A percentile compares a stretch with the other conserved stretches of the same genome.
phyloP scores from a whole-genome alignment of 2,113 vertebrate species.

The Struthio camelus region DNA sequence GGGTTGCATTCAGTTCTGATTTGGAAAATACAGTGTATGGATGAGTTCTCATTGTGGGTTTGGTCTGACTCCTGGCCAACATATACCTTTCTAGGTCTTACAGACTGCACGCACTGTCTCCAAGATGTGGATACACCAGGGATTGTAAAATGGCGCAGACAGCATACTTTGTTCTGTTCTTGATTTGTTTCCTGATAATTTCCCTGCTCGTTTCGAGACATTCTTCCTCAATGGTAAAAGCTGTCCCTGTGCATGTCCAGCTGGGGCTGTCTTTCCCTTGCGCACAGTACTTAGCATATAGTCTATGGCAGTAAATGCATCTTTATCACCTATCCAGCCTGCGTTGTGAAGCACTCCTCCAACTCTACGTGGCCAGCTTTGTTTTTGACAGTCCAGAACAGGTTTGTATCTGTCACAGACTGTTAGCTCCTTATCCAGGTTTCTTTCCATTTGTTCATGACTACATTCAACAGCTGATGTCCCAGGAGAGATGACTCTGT shows the following conservation, averaged over 20 bases:
- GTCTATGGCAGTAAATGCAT: too few species aligned
- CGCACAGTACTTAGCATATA: not conserved
- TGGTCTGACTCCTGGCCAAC: not conserved
- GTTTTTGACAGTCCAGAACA: not conserved
- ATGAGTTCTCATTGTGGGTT: not conserved
- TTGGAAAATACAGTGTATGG: not conserved
- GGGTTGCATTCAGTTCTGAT: not conserved
- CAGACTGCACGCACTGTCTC: not conserved
- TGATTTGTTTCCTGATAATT: not conserved
- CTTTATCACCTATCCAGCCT: not conserved
- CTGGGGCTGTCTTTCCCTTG: not conserved
- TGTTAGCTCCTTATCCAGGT: not conserved
- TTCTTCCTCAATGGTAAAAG: not conserved
- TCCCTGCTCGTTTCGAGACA: not conserved
- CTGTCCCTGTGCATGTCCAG: not conserved
- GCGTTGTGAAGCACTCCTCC: not conserved
- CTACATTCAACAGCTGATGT: not conserved
- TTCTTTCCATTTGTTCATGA: not conserved
- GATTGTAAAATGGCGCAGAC: not conserved
- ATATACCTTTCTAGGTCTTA: not conserved
- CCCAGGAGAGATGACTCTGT: not conserved
- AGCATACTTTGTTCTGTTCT: not conserved
- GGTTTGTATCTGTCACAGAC: not conserved
- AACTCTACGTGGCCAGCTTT: not conserved
- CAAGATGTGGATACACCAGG: not conserved